Conservation (phyloP, 2,797 vertebrate species). For the Cryptoprocta ferox region DNA sequence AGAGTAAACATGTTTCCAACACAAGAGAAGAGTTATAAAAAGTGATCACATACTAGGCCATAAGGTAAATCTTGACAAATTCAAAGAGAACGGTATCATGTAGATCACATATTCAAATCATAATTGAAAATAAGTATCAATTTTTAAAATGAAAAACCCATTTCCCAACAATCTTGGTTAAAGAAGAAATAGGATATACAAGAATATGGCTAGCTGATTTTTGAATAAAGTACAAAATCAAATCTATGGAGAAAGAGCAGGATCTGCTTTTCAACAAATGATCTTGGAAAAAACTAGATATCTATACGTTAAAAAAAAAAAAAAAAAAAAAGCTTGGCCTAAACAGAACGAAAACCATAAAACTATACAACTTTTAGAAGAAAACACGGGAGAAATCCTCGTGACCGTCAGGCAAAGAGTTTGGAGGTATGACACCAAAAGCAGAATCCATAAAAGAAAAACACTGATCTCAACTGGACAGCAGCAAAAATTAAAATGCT, state of each 20-base stretch:
- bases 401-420: neutral
- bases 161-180: neutral
- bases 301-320: neutral
- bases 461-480: neutral
- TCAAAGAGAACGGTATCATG: conserved; percentile 15
- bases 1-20: conserved; percentile 11
- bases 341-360: neutral
- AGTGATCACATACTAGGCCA: neutral
- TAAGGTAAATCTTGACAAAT: conserved; percentile 26
- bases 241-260: neutral
- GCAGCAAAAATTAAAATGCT: conserved; percentile 50
- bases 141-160: conserved; percentile 40
- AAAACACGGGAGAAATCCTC: neutral
- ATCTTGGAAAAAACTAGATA: neutral
- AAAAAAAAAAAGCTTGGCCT: neutral
- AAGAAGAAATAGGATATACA: conserved; percentile 18
- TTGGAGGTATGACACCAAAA: conserved; percentile 7
- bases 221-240: neutral
- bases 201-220: neutral
- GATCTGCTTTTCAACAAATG: neutral
- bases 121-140: conserved; percentile 21
- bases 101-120: neutral
- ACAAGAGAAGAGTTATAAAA: conserved; percentile 26
- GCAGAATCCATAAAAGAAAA: conserved; percentile 2
- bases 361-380: conserved; percentile 2